phyloP scores from a whole-genome alignment of 2,113 vertebrate species.

The Lasiurus borealis region DNA sequence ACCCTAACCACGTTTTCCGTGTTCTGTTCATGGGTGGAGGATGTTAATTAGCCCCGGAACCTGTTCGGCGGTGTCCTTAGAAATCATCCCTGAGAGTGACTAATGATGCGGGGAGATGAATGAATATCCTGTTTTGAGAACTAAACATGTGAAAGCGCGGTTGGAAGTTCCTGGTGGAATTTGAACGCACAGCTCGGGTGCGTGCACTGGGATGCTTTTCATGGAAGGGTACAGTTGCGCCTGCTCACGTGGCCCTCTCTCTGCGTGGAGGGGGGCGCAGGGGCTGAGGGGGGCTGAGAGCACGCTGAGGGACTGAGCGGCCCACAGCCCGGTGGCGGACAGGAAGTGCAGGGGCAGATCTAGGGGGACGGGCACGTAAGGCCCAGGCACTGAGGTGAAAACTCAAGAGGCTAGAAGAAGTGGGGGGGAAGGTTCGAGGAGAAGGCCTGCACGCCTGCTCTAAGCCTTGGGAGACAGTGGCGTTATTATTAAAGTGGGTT shows the following conservation, averaged over 20 bases:
- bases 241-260: not conserved
- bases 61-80: constrained; percentile 12
- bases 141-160: rapidly evolving
- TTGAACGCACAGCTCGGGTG: not conserved
- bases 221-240: no score
- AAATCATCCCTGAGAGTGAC: constrained; percentile 46
- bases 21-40: not conserved
- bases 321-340: not conserved
- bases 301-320: no score
- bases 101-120: not conserved
- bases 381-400: not conserved
- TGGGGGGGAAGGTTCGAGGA: rapidly evolving
- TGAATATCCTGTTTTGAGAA: not conserved
- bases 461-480: not conserved
- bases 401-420: not conserved
- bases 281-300: not conserved
- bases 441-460: not conserved
- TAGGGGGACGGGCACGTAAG: rapidly evolving
- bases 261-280: not conserved
- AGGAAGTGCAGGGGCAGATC: not conserved
- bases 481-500: not conserved
- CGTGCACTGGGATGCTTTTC: no score
- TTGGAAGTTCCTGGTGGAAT: not conserved
- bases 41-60: constrained; percentile 30
- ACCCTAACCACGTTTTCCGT: not conserved